Conservation (phyloP, 2,888 invertebrate species). For the Aphidoletes aphidimyza region DNA sequence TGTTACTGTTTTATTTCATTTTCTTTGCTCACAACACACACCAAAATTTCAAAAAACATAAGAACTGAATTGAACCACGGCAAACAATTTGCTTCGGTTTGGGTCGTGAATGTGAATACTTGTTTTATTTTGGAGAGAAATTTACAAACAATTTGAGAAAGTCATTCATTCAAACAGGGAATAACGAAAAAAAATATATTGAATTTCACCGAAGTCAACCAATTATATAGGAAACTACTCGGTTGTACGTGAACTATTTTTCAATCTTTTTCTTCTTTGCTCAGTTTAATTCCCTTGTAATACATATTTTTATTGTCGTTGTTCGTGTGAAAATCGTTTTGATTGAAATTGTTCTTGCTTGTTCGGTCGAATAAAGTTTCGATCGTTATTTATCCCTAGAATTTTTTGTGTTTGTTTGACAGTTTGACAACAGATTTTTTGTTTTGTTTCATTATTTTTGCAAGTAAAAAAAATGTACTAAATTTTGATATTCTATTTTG, state of each 20-base stretch:
- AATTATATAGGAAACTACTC: slow-evolving; percentile 25
- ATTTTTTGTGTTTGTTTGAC: not conserved
- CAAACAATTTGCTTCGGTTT: not conserved
- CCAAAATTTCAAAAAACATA: not conserved
- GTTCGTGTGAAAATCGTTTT: not conserved
- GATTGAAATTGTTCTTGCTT: not conserved
- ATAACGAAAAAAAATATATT: no score
- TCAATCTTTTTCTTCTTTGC: not conserved
- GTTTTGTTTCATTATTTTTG: not conserved
- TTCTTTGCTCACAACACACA: slow-evolving; percentile 27
- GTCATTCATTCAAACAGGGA: slow-evolving; percentile 48
- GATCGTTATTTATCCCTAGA: not conserved
- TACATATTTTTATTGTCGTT: not conserved
- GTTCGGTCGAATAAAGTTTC: not conserved
- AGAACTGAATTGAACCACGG: not conserved
- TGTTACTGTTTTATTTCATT: slow-evolving; percentile 47
- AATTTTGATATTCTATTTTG: not conserved
- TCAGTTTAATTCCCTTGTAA: not conserved
- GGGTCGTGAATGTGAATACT: not conserved
- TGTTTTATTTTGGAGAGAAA: not conserved
- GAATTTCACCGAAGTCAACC: slow-evolving; percentile 9
- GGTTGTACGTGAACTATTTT: slow-evolving; percentile 40
- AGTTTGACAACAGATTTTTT: not conserved
- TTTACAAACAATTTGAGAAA: not conserved
- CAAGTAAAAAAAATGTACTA: not conserved